Base-by-base conservation (phyloP, 2,888 invertebrate genomes). In the Apamea epomidion region DNA sequence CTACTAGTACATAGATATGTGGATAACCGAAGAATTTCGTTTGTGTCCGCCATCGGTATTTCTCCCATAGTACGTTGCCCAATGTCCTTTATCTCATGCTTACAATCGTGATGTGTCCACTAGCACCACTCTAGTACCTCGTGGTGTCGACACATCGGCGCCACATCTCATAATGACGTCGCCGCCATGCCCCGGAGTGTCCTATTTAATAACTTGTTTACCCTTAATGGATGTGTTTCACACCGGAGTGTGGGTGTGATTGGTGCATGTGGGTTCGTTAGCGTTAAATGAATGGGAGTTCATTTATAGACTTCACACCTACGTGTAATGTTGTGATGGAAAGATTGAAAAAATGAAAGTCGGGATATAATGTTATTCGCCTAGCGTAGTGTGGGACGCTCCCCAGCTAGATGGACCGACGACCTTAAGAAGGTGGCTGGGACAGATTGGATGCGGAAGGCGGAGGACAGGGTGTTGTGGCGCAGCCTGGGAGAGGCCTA, bases 141-240 rank as follows among this genome's bases (percentile, higher is more conserved):
- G 54, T 32, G n/a, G 54, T 68, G 72, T 73, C 92, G 92, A 75
- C 93, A 87, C 79, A 89, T 83, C 88, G 92, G 87, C 92, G 93
- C 92, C 93, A 87, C 89, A 82, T 84, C 89, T 84, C 89, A 83
- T 92, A 92, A 94, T 91, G 93, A 93, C 88, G 90, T 81, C 86
- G 92, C 88, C 91, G 90, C 90, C 91, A 88, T 93, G 90, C 93
- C 93, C 94, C 92, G 88, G 89, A 87, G 93, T 91, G 94, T 91
- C 92, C 93, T 92, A 94, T 94, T 94, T 94, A 95, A 94, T 94
- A 94, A 92, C 94, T 93, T 94, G 94, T 94, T 94, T 94, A 93
- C 93, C 91, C 91, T 87, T 88, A 89, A 90, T 82, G 79, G 84
- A 77, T 76, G 71, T 60, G 32, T 16, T 72, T 81, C 73, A 93